Conservation (phyloP, 2,113 vertebrate genomes). For the Ceyx cyanopectus region DNA sequence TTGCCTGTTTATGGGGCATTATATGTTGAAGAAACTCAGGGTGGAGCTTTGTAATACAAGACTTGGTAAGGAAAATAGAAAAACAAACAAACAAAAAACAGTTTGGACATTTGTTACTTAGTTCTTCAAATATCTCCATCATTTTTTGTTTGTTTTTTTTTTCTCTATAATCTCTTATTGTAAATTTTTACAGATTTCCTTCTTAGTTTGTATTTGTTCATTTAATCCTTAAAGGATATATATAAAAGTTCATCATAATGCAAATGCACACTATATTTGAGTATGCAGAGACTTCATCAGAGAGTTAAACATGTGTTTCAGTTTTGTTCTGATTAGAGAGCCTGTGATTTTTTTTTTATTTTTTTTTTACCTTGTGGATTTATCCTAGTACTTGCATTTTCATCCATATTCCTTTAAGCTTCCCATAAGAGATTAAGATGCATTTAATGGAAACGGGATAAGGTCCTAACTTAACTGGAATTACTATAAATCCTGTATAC, state of each 20-base stretch:
- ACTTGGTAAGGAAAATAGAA: neutral
- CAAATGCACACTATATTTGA: neutral
- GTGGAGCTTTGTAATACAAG: neutral
- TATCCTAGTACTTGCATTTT: neutral
- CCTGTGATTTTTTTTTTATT: neutral
- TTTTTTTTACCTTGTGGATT: neutral
- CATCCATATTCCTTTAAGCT: slow-evolving; percentile 30
- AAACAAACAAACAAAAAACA: accelerated
- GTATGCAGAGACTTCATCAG: neutral
- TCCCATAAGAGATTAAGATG: neutral
- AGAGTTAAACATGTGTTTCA: neutral
- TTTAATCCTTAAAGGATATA: neutral
- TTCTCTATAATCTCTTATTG: neutral
- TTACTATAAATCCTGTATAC: slow-evolving; percentile 2
- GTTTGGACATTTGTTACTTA: neutral
- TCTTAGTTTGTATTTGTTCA: neutral
- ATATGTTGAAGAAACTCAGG: neutral
- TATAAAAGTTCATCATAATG: neutral
- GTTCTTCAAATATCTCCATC: neutral
- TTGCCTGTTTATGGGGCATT: neutral
- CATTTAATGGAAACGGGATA: slow-evolving; percentile 3
- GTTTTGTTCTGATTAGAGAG: neutral
- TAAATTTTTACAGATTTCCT: neutral
- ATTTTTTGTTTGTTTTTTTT: neutral
- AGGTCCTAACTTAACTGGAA: slow-evolving; percentile 24